Evolutionary conservation across 2,113 vertebrate genomes (phyloP).

Genomic region (Microcebus murinus): DNA sequence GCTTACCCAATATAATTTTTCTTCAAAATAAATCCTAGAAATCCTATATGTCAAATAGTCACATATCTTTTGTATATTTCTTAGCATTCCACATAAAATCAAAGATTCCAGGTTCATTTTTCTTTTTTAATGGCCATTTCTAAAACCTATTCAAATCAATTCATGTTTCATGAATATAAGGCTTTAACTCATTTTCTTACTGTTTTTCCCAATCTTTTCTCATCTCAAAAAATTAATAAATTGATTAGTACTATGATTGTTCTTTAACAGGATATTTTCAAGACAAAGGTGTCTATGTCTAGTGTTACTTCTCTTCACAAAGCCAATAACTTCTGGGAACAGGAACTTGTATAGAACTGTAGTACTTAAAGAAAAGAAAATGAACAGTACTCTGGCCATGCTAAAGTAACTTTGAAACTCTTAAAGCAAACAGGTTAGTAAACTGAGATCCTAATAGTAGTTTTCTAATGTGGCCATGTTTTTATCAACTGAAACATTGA

Average conservation of each 20-base stretch:
- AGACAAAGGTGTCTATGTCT: neutral
- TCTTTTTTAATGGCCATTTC: constrained; percentile 8
- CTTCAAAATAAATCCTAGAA: constrained; percentile 31
- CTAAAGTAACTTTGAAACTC: neutral
- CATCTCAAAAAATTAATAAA: neutral
- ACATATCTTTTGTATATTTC: neutral
- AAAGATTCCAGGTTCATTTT: neutral
- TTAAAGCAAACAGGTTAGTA: neutral
- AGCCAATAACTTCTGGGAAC: neutral
- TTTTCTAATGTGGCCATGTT: constrained; percentile 18
- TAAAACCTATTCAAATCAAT: neutral
- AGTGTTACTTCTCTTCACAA: neutral
- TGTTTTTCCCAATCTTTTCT: neutral
- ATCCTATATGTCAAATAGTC: neutral
- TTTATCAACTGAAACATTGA: neutral
- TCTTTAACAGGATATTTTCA: neutral
- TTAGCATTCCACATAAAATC: constrained; percentile 11
- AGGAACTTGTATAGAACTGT: neutral
- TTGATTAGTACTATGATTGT: neutral
- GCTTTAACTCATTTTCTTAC: neutral
- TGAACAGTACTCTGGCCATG: neutral
- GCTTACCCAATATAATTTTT: neutral
- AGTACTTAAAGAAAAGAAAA: neutral
- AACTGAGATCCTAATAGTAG: neutral
- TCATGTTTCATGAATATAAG: neutral